Percentiles rank a stretch among this genome's conserved stretches.
Evolutionary conservation across 2,113 vertebrate genomes (phyloP).

Genomic region (Perca schrenkii): DNA sequence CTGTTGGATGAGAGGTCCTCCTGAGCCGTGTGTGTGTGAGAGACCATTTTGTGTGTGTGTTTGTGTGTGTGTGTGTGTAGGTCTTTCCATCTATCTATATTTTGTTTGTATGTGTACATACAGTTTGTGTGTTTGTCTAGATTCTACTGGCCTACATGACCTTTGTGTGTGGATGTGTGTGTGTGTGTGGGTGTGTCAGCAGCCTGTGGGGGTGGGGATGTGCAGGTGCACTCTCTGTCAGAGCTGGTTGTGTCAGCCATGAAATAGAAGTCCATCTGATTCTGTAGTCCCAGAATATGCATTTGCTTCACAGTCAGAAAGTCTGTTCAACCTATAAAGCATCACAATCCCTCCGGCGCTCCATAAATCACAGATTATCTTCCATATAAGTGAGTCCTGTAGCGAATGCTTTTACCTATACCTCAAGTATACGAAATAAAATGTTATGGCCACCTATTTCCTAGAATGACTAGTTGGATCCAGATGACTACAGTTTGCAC

Average conservation of each 20-base stretch:
- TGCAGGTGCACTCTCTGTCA: constrained; percentile 72
- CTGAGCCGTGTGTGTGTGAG: background rate
- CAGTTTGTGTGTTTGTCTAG: background rate
- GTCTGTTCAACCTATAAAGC: constrained; percentile 31
- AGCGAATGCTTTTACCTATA: constrained; percentile 29
- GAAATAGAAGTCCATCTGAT: constrained; percentile 60
- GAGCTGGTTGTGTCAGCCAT: constrained; percentile 49
- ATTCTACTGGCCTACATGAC: background rate
- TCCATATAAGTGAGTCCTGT: background rate
- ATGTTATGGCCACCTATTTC: constrained; percentile 41
- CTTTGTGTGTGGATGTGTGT: background rate
- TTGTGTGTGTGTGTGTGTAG: background rate
- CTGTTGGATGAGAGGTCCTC: constrained; percentile 57
- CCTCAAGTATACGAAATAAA: constrained; percentile 47
- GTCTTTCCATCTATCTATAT: background rate
- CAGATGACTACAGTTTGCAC: constrained; percentile 8
- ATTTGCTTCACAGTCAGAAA: constrained; percentile 41
- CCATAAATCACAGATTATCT: constrained; percentile 52
- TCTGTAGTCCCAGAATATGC: constrained; percentile 47
- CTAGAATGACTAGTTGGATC: constrained; percentile 17
- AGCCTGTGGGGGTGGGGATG: constrained; percentile 41
- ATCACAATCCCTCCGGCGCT: background rate
- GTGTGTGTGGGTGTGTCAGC: constrained; percentile 8
- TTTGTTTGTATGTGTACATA: background rate
- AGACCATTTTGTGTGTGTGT: background rate